Conservation (phyloP, 2,888 invertebrate species). For the Sericinus montela region DNA sequence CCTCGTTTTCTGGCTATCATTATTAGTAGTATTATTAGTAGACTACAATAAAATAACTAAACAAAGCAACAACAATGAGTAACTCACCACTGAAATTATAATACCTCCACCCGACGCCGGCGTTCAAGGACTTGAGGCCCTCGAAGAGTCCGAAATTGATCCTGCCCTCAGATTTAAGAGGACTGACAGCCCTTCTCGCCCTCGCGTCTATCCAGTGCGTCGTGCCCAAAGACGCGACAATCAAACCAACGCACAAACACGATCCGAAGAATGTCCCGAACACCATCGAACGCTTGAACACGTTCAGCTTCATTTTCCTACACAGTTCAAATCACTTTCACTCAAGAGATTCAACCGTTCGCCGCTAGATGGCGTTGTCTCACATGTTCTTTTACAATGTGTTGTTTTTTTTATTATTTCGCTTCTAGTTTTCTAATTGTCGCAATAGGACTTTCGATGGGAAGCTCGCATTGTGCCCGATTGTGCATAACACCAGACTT, state of each 20-base stretch:
- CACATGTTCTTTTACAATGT: conserved; percentile 41
- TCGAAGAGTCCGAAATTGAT: conserved; percentile 93
- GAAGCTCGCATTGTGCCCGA: conserved; percentile 46
- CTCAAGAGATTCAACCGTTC: conserved; percentile 24
- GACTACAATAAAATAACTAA: background rate
- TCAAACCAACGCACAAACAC: conserved; percentile 86
- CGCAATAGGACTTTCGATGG: conserved; percentile 39
- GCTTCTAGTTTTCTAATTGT: conserved; percentile 47
- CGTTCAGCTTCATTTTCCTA: conserved; percentile 78
- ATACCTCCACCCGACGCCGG: conserved; percentile 87
- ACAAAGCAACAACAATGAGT: background rate
- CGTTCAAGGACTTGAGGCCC: conserved; percentile 89
- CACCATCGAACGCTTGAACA: conserved; percentile 88
- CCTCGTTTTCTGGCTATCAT: too few species aligned
- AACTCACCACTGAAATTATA: conserved; percentile 87
- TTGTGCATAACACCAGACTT: conserved; percentile 36
- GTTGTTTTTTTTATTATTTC: conserved; percentile 33
- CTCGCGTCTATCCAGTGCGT: conserved; percentile 90
- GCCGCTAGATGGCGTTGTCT: conserved; percentile 60
- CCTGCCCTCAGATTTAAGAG: conserved; percentile 84
- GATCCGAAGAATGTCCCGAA: conserved; percentile 90
- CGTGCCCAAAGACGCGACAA: conserved; percentile 90
- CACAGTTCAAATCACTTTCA: conserved; percentile 38
- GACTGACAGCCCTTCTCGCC: conserved; percentile 83
- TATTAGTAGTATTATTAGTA: too few species aligned